Conservation (phyloP, 2,888 invertebrate genomes). For the Stenolophus ochropezus region DNA sequence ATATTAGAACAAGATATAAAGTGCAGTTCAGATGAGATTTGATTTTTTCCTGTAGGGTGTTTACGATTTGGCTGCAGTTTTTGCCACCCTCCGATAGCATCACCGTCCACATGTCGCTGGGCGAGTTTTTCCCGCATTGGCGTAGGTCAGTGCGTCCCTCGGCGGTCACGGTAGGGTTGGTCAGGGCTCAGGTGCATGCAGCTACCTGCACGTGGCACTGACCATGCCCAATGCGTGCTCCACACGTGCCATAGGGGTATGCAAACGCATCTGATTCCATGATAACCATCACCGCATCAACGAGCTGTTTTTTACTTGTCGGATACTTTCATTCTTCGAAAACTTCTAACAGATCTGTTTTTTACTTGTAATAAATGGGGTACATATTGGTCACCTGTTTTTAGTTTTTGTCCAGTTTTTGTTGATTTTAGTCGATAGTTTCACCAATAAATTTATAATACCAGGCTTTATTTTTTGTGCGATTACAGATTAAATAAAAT, state of each 20-base stretch:
- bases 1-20: too few relatives aligned
- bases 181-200: conserved; percentile 14
- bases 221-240: background rate
- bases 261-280: too few relatives aligned
- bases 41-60: too few relatives aligned
- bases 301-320: too few relatives aligned
- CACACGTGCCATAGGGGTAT: background rate
- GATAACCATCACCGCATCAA: too few relatives aligned
- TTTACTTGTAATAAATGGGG: too few relatives aligned
- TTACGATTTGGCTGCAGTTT: too few relatives aligned
- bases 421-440: background rate
- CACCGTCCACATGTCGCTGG: background rate
- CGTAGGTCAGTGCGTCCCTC: conserved; percentile 7
- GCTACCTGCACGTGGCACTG: conserved; percentile 15
- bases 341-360: too few relatives aligned
- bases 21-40: too few relatives aligned
- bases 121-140: background rate
- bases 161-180: conserved; percentile 15
- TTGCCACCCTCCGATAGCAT: too few relatives aligned
- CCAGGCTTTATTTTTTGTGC: background rate
- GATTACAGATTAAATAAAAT: background rate
- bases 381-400: background rate
- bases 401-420: background rate
- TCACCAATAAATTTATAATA: background rate
- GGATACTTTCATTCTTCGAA: too few relatives aligned